Evolutionary conservation across 2,113 vertebrate genomes (phyloP), one percentile per base, ranked within the genome.

Genomic region (Crotophaga sulcirostris): DNA sequence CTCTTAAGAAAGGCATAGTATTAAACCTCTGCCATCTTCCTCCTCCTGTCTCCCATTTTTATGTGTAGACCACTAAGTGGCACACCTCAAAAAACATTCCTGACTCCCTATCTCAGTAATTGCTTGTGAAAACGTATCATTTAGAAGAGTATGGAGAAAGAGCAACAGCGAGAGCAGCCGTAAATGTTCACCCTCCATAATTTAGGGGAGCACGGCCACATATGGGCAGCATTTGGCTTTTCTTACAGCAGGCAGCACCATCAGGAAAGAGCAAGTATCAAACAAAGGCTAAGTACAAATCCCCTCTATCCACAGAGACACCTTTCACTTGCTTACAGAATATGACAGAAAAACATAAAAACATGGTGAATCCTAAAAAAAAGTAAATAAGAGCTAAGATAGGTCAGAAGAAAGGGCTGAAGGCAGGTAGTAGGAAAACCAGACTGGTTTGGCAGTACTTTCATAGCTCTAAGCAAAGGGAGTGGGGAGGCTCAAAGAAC

Each of bases 81-180:
- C 84, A 95, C 54, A 90, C 92, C 94, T 96, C 80, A 93, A 94
- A 96, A 93, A 76, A 62, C 63, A 89, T 93, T 89, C 79, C 85
- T 83, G 69, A 80, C 82, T 94, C 73, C 78, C 51, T 79, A 63
- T 90, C 66, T 93, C 87, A 55, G 85, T 94, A 97, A 97, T 96
- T 96, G 96, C 87, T 94, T 7, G 3, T 87, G 96, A 96, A 97
- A 96, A 96, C 45, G 0, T 96, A 89, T 96, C 56, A 96, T 97
- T 97, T 97, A 91, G 89, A 80, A 95, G 79, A 88, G 82, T 64
- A 87, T 38, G 89, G 87, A 94, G 90, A 97, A 85, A 94, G 40
- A 83, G 84, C 59, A 93, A 83, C 79, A 83, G 82, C 4, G 13
- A 93, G 78, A 97, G 44, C 68, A 84, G 83, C 82, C 56, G 47